Percentiles rank a stretch among this genome's conserved stretches.
phyloP scores from a whole-genome alignment of 2,113 vertebrate genomes.

The Crotalus helleri region DNA sequence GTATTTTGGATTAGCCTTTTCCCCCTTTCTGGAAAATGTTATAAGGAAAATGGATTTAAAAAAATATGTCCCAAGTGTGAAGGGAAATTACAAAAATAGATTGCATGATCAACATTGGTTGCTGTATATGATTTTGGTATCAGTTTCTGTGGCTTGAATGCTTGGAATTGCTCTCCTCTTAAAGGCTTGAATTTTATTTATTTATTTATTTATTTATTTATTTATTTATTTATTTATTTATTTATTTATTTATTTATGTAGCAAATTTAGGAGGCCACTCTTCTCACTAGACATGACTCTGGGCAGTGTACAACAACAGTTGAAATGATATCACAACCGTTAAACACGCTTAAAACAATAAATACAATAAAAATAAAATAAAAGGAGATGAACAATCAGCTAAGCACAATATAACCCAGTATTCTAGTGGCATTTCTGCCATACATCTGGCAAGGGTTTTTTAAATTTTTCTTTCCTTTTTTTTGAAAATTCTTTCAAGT shows the following conservation, averaged over 20 bases:
- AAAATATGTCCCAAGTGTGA: not conserved
- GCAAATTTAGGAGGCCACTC: not conserved
- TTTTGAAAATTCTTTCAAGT: not conserved
- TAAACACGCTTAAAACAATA: not conserved
- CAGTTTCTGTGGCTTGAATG: not conserved
- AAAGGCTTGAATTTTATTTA: not conserved
- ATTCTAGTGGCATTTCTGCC: not conserved
- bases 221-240: no score
- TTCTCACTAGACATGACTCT: not conserved
- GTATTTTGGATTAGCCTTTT: not conserved
- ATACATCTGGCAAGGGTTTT: not conserved
- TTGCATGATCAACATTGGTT: not conserved
- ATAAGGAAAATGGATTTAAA: not conserved
- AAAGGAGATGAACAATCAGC: not conserved
- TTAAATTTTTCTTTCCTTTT: not conserved
- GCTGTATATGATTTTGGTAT: not conserved
- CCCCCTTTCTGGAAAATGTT: not conserved
- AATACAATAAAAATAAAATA: not conserved
- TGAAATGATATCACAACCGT: not conserved
- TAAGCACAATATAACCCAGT: not conserved
- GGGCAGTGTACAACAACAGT: not conserved
- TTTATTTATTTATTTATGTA: not conserved
- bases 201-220: not conserved
- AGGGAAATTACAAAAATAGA: not conserved
- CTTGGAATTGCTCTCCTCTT: conserved; percentile 3